Conservation (phyloP, 2,113 vertebrate species). For the Nematolebias whitei region DNA sequence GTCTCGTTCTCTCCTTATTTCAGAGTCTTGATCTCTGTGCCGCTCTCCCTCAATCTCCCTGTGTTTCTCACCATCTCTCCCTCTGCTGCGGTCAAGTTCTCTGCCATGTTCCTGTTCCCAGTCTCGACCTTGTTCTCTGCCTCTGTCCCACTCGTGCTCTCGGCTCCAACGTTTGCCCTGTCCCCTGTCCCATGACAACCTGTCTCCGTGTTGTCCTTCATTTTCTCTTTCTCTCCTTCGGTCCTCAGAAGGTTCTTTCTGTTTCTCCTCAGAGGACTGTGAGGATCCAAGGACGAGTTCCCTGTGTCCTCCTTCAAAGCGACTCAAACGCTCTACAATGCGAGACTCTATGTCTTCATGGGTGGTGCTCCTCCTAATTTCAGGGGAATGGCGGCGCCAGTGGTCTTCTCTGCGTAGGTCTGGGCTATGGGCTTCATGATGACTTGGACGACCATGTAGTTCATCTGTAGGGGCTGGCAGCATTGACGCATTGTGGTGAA, state of each 20-base stretch:
- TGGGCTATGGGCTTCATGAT: constrained; percentile 81
- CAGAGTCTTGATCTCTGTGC: constrained; percentile 48
- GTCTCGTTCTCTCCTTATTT: constrained; percentile 52
- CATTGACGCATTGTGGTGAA: constrained; percentile 82
- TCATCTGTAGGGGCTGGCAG: constrained; percentile 84
- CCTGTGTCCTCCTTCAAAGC: constrained; percentile 85
- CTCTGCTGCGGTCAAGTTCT: constrained; percentile 48
- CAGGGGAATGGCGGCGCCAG: constrained; percentile 81
- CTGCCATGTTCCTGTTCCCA: constrained; percentile 19
- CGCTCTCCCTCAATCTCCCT: constrained; percentile 65
- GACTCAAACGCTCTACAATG: constrained; percentile 79
- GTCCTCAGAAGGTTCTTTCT: constrained; percentile 85
- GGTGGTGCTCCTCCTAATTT: constrained; percentile 80
- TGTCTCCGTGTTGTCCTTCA: constrained; percentile 57
- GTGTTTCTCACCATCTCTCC: constrained; percentile 50
- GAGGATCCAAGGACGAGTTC: constrained; percentile 65
- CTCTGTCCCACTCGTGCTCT: constrained; percentile 79
- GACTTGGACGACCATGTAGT: constrained; percentile 64
- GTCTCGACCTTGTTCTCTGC: constrained; percentile 72
- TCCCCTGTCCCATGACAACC: constrained; percentile 80
- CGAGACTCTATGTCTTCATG: constrained; percentile 75
- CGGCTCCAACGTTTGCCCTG: constrained; percentile 79
- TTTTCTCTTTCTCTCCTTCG: constrained; percentile 80
- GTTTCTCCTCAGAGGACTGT: constrained; percentile 80
- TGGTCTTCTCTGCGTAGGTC: constrained; percentile 82